phyloP scores from a whole-genome alignment of 2,113 vertebrate genomes.

The Ranitomeya variabilis region DNA sequence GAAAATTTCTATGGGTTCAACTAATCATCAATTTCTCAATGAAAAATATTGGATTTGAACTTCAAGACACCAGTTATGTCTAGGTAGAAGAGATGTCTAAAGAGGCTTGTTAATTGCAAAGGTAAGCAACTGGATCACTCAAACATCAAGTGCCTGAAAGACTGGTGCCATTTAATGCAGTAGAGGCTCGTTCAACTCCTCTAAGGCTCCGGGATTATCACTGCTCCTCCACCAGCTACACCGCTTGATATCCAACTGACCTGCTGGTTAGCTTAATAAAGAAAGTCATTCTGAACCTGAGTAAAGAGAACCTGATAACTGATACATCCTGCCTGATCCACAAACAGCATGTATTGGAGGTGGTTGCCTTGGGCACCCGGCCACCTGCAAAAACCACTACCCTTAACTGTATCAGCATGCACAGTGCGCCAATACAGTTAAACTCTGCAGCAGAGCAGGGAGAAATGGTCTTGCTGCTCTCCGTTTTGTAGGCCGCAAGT shows the following conservation, averaged over 20 bases:
- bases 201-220: background rate
- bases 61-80: too few species aligned
- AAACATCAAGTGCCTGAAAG: background rate
- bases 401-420: too few species aligned
- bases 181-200: too few species aligned
- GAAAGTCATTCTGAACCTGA: background rate
- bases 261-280: background rate
- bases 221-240: background rate
- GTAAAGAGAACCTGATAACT: background rate
- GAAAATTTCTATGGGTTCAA: background rate
- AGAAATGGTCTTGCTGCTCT: too few species aligned
- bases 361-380: too few species aligned
- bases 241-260: background rate
- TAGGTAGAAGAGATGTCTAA: background rate
- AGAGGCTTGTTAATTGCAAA: background rate
- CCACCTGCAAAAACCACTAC: too few species aligned
- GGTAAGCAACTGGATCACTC: background rate
- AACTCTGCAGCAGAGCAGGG: too few species aligned
- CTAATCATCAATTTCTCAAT: background rate
- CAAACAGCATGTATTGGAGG: too few species aligned
- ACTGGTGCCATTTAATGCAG: too few species aligned
- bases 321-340: too few species aligned
- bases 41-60: background rate
- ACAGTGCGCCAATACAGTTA: too few species aligned
- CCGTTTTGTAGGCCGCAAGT: too few species aligned